These are phyloP conservation scores for Clarias gariepinus DNA, from an alignment of 2,113 vertebrate genomes.

Conservation along the genomic window DNA sequence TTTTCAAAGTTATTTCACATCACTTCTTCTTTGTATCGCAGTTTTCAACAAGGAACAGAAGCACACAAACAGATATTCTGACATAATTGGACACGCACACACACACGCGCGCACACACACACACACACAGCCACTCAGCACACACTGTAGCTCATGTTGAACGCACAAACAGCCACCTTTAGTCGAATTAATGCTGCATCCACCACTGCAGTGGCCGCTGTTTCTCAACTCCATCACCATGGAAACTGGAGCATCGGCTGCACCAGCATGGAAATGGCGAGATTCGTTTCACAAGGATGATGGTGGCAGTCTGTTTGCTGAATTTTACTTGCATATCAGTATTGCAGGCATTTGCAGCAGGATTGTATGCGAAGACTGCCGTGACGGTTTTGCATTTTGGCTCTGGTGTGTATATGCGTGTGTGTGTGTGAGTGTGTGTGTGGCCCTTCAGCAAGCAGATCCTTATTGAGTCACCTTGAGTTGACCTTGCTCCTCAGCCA, in stretches of 20 bases:
- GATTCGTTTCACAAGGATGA: conserved; percentile 39
- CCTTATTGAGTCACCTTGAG: conserved; percentile 62
- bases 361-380: conserved; percentile 5
- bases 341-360: neutral
- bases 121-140: neutral
- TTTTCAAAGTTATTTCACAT: neutral
- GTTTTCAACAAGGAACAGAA: neutral
- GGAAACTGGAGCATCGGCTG: conserved; percentile 63
- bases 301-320: conserved; percentile 10
- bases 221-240: conserved; percentile 61
- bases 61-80: neutral
- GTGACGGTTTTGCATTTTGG: neutral
- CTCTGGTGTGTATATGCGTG: neutral
- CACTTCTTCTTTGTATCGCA: neutral
- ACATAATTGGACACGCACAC: neutral
- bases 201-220: conserved; percentile 60
- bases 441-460: conserved; percentile 27
- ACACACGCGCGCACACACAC: neutral
- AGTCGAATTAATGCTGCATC: conserved; percentile 48
- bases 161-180: conserved; percentile 17
- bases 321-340: neutral
- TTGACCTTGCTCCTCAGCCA: conserved; percentile 63
- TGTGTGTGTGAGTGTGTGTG: neutral
- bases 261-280: conserved; percentile 52
- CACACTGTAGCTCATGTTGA: conserved; percentile 5